phyloP scores from a whole-genome alignment of 35 echinoderm and acorn worm species.

The Chiridota heheva region DNA sequence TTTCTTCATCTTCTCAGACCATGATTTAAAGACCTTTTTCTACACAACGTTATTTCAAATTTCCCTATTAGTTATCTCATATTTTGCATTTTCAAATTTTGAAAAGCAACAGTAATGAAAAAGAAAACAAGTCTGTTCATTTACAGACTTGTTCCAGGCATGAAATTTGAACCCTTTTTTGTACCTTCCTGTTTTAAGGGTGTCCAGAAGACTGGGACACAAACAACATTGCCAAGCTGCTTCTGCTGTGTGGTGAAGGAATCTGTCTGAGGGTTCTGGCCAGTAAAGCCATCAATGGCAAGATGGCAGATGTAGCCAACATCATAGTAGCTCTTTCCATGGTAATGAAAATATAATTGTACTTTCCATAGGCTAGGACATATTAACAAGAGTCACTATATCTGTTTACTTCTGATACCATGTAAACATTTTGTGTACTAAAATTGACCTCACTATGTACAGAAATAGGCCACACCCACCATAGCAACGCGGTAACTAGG shows the following conservation, averaged over 20 bases:
- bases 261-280: slow-evolving; percentile 69
- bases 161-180: neutral
- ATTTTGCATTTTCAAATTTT: neutral
- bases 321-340: slow-evolving; percentile 82
- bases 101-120: neutral
- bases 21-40: too few relatives aligned
- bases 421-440: too few relatives aligned
- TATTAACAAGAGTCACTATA: too few relatives aligned
- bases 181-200: slow-evolving; percentile 30
- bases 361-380: too few relatives aligned
- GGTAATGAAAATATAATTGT: slow-evolving; percentile 52
- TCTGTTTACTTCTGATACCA: too few relatives aligned
- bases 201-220: slow-evolving; percentile 84
- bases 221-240: slow-evolving; percentile 70
- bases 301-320: slow-evolving; percentile 78
- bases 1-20: too few relatives aligned
- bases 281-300: slow-evolving; percentile 92
- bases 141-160: neutral
- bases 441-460: too few relatives aligned
- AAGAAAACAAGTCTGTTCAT: neutral
- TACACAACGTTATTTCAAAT: too few relatives aligned
- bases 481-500: too few relatives aligned
- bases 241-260: slow-evolving; percentile 78
- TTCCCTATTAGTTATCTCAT: too few relatives aligned
- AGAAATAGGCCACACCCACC: too few relatives aligned